Percentiles rank a stretch among this genome's conserved stretches.
These are phyloP conservation scores for Centroberyx gerrardi DNA, from an alignment of 2,797 vertebrate genomes.

Conservation along the genomic window DNA sequence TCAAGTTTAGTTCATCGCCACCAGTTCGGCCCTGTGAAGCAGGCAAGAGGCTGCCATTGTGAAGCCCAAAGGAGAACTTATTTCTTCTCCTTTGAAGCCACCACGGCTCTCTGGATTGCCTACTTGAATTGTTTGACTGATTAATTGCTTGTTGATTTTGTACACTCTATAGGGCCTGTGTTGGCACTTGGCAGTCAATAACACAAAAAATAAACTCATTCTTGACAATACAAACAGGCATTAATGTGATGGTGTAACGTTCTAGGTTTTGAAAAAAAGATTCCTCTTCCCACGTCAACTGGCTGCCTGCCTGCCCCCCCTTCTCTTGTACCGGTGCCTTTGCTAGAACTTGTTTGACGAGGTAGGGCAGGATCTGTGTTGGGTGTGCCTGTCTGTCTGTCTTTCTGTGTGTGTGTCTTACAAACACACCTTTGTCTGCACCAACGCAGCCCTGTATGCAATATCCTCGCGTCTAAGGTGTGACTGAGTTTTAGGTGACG, in stretches of 20 bases:
- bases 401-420: conserved; percentile 62
- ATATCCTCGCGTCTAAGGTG: conserved; percentile 57
- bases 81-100: conserved; percentile 62
- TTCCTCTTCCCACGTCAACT: conserved; percentile 48
- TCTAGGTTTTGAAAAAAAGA: conserved; percentile 19
- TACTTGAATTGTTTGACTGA: conserved; percentile 69
- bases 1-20: conserved; percentile 56
- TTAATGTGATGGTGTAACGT: conserved; percentile 36
- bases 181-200: conserved; percentile 43
- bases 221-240: conserved; percentile 44
- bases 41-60: conserved; percentile 44
- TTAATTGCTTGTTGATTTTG: conserved; percentile 71
- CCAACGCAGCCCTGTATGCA: conserved; percentile 8
- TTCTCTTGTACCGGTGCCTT: conserved; percentile 56
- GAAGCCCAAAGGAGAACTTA: conserved; percentile 51
- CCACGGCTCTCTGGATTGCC: conserved; percentile 52
- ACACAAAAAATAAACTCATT: conserved; percentile 15
- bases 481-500: conserved; percentile 66
- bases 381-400: conserved; percentile 77
- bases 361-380: conserved; percentile 79
- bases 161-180: conserved; percentile 43
- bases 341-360: conserved; percentile 87
- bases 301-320: conserved; percentile 25
- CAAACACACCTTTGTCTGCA: conserved; percentile 79
- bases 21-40: conserved; percentile 43